Evolutionary conservation across 1,140 invertebrate species (phyloP), one percentile per base, ranked within the genome.

Genomic region (Calephelis nemesis): DNA sequence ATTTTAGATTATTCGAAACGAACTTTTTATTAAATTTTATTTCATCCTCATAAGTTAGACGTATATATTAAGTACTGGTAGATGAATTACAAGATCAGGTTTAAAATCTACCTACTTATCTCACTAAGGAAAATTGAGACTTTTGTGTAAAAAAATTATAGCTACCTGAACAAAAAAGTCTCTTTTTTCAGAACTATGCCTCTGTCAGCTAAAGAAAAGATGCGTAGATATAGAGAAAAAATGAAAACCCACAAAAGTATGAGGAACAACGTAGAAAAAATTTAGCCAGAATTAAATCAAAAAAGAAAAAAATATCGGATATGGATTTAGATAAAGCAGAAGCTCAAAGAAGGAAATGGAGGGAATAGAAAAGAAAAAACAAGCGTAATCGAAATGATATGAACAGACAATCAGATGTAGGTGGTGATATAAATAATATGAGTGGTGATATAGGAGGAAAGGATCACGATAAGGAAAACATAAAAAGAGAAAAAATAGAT

Each of bases 261-360:
- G 47, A 49, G n/a, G 47, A 49, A n/a, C 47, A 49, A n/a, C 47
- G 47, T 49, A 49, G n/a, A 49, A 49, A 49, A 49, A 49, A 49
- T 49, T 49, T 19, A 49, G 47, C 47, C n/a, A 49, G 47, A 5
- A 49, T 49, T 49, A 49, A 49, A 49, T 49, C 15, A 49, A 49
- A 49, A 9, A 49, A 49, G 47, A 49, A 49, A 49, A 48, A 49
- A 11, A 49, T 49, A 9, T 49, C 47, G 47, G 47, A 49, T 12
- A 11, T 49, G 47, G 9, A 49, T 49, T n/a, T n/a, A 11, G 47
- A 10, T 11, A 3, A 49, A 49, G 47, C 8, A 49, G 47, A 49
- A 49, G 47, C 47, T 49, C 11, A 49, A 49, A 49, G 47, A 49
- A 9, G 5, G 47, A n/a, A 49, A n/a, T 49, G 47, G 10, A 49